Percentiles rank a stretch among this genome's conserved stretches.
Evolutionary conservation across 2,113 vertebrate genomes (phyloP).

Genomic region (Ailurus styani): DNA sequence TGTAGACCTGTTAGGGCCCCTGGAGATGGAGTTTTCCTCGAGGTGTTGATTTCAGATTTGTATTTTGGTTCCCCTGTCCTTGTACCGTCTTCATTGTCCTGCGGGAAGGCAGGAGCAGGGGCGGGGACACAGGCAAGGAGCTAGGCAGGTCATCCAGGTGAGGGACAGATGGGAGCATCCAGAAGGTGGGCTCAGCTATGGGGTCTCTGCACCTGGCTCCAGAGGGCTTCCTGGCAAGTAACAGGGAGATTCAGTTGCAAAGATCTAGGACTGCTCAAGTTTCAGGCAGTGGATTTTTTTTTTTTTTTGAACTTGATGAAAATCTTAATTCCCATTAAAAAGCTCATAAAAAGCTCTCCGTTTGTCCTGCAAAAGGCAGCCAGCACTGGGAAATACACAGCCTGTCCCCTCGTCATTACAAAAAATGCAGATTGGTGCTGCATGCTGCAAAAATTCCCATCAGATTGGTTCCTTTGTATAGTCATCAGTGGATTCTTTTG

Average conservation of each 20-base stretch:
- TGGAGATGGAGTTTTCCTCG: not conserved
- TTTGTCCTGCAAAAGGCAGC: not conserved
- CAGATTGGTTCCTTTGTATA: not conserved
- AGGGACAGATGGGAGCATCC: not conserved
- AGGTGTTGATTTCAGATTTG: not conserved
- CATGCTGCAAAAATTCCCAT: not conserved
- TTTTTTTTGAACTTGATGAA: not conserved
- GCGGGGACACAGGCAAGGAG: not conserved
- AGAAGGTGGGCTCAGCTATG: not conserved
- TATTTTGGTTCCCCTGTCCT: not conserved
- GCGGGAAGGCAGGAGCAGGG: not conserved
- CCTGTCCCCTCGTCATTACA: not conserved
- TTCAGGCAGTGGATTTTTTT: not conserved
- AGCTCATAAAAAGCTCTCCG: not conserved
- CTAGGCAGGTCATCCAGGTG: not conserved
- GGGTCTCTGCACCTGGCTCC: not conserved
- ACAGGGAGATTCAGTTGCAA: not conserved
- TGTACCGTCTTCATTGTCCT: not conserved
- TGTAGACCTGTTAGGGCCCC: too few relatives aligned
- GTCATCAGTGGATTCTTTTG: slow-evolving; percentile 38
- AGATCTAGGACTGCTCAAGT: not conserved
- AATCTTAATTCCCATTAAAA: not conserved
- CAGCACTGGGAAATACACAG: not conserved
- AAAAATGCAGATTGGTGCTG: not conserved
- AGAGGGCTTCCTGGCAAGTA: not conserved